A percentile compares a stretch with the other conserved stretches of the same genome.
Evolutionary conservation across 2,797 vertebrate genomes (phyloP).

Genomic region (Mormyrus hasselquistii): DNA sequence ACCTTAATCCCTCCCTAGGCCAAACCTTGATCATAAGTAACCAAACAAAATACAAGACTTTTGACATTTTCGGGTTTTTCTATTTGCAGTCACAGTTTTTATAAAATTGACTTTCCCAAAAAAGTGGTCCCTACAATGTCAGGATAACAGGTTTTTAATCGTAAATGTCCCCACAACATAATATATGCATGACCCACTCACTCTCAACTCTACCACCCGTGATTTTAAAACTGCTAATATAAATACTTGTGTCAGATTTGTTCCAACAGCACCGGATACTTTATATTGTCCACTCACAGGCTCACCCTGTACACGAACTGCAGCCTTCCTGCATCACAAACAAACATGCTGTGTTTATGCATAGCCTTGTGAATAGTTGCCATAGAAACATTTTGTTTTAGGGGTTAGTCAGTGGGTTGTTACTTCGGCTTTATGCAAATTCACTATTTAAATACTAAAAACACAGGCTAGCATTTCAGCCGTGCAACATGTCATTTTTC

Average conservation of each 20-base stretch:
- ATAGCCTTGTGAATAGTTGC: conserved; percentile 6
- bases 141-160: background rate
- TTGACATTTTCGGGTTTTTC: background rate
- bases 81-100: background rate
- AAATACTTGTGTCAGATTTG: background rate
- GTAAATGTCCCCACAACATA: background rate
- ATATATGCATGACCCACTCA: background rate
- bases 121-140: background rate
- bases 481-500: background rate
- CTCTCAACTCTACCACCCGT: background rate
- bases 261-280: background rate
- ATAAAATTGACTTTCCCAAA: background rate
- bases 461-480: background rate
- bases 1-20: background rate
- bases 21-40: background rate
- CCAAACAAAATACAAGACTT: background rate
- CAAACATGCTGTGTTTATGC: background rate
- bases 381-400: conserved; percentile 18
- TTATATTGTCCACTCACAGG: background rate
- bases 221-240: background rate
- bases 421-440: background rate
- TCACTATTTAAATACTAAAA: background rate
- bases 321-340: background rate
- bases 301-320: background rate
- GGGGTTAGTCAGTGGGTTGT: background rate